A percentile compares a stretch with the other conserved stretches of the same genome.
Evolutionary conservation across 2,888 invertebrate species (phyloP).

Genomic region (Ichneumoninae sp.): DNA sequence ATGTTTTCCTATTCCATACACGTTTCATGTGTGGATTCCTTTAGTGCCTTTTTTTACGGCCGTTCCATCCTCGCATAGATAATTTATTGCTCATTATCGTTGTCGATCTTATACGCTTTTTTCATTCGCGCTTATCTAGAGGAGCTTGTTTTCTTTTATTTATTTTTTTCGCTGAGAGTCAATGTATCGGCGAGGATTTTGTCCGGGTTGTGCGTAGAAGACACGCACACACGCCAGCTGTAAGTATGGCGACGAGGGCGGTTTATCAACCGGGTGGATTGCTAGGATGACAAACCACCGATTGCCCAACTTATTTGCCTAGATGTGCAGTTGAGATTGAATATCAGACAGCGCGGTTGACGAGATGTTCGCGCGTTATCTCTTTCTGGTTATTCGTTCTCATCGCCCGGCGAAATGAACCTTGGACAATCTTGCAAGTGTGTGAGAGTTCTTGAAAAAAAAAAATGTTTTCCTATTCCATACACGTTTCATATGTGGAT

Average conservation of each 20-base stretch:
- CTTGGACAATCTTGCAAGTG: neutral
- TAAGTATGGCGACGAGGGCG: no score
- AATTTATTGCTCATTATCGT: constrained; percentile 1
- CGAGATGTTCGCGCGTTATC: constrained; percentile 72
- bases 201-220: neutral
- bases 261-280: no score
- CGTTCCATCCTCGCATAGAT: neutral
- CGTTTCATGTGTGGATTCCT: neutral
- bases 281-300: no score
- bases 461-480: neutral
- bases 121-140: neutral
- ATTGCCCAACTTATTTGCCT: no score
- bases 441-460: neutral
- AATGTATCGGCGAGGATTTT: neutral
- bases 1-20: neutral
- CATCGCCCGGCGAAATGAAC: constrained; percentile 37
- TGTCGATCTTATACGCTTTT: neutral
- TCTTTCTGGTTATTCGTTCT: constrained; percentile 32
- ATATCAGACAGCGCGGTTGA: constrained; percentile 72
- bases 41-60: neutral
- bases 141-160: neutral
- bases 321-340: no score
- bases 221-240: no score
- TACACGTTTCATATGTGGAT: neutral
- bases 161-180: neutral